These are phyloP conservation scores for Panthera uncia DNA, from an alignment of 2,113 vertebrate species.

Conservation along the genomic window DNA sequence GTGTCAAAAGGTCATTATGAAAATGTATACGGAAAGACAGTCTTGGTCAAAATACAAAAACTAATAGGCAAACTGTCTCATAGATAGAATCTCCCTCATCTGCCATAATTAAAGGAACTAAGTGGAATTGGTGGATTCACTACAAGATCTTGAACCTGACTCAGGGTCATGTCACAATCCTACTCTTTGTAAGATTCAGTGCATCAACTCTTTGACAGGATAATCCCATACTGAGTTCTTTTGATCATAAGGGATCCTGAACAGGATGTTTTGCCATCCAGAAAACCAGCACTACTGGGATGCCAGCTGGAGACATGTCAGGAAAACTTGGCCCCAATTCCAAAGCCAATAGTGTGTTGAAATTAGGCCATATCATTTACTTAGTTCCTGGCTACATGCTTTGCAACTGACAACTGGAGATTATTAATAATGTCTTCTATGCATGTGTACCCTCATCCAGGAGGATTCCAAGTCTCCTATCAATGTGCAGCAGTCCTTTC, in stretches of 20 bases:
- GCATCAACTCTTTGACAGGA: constrained; percentile 53
- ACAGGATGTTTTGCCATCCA: constrained; percentile 69
- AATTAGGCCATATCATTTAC: constrained; percentile 71
- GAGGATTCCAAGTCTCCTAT: not conserved
- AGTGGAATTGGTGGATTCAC: not conserved
- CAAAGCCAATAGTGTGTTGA: constrained; percentile 61
- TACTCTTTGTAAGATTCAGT: not conserved
- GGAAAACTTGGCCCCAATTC: constrained; percentile 44
- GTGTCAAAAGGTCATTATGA: not conserved
- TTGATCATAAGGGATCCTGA: constrained; percentile 62
- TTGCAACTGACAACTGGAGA: constrained; percentile 54
- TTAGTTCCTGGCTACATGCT: constrained; percentile 36
- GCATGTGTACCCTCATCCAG: not conserved
- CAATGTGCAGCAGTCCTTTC: not conserved
- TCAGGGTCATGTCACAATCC: not conserved
- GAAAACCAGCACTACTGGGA: constrained; percentile 25
- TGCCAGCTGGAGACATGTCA: constrained; percentile 62
- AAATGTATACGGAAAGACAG: not conserved
- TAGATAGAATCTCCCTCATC: not conserved
- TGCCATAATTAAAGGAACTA: constrained; percentile 23
- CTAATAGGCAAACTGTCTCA: not conserved
- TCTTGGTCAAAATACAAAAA: not conserved
- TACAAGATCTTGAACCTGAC: not conserved
- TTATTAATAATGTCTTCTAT: constrained; percentile 4
- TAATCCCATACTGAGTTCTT: constrained; percentile 64